phyloP scores from a whole-genome alignment of 2,113 vertebrate genomes.

The Micromys minutus region DNA sequence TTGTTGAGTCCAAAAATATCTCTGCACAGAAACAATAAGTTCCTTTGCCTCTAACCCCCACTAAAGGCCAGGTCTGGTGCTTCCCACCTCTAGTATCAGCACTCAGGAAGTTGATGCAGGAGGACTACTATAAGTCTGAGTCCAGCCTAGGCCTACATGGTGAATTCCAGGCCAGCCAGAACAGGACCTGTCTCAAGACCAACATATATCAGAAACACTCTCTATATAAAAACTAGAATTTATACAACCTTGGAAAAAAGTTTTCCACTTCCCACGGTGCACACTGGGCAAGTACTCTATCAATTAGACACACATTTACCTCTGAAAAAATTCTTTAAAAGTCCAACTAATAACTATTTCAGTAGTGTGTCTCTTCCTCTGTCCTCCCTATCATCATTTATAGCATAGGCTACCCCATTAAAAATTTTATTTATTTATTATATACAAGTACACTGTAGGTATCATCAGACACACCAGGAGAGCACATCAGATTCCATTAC shows the following conservation, averaged over 20 bases:
- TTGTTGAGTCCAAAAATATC: slow-evolving; percentile 3
- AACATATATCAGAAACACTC: background rate
- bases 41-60: background rate
- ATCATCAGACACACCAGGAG: too few relatives aligned
- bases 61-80: background rate
- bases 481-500: too few relatives aligned
- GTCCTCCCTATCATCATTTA: background rate
- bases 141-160: background rate
- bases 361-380: background rate
- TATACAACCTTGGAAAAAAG: slow-evolving; percentile 38
- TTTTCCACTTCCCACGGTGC: background rate
- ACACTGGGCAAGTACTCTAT: background rate
- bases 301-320: background rate
- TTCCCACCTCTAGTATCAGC: background rate
- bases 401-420: background rate
- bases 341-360: background rate
- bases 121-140: background rate
- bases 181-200: background rate
- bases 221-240: slow-evolving; percentile 25
- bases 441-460: too few relatives aligned
- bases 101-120: background rate
- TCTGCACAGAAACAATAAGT: background rate
- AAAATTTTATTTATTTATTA: too few relatives aligned
- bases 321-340: background rate
- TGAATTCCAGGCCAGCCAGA: background rate